Percentiles rank a stretch among this genome's conserved stretches.
These are phyloP conservation scores for Tetragnatha versicolor DNA, from an alignment of 1,140 invertebrate species.

Conservation along the genomic window DNA sequence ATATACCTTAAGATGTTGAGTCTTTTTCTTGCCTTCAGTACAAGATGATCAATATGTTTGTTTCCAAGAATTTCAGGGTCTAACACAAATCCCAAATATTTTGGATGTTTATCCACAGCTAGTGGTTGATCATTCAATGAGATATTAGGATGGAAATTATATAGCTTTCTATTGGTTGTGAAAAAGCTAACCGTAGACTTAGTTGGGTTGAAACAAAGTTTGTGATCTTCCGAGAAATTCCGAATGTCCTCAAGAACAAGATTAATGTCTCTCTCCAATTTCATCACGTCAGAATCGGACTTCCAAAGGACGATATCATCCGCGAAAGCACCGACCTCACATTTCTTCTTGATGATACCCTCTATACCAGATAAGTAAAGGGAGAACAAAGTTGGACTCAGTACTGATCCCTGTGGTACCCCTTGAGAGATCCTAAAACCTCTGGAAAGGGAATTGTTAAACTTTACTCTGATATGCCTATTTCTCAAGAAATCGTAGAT, in stretches of 20 bases:
- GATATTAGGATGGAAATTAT: neutral
- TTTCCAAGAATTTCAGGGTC: neutral
- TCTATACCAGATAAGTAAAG: neutral
- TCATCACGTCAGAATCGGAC: neutral
- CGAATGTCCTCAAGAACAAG: neutral
- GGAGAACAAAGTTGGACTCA: neutral
- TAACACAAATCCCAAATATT: neutral
- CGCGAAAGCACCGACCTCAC: neutral
- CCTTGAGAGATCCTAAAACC: neutral
- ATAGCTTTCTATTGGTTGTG: neutral
- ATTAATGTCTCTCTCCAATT: neutral
- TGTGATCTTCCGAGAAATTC: neutral
- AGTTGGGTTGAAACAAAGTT: neutral
- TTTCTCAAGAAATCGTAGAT: conserved; percentile 3
- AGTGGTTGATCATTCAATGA: neutral
- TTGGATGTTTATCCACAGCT: neutral
- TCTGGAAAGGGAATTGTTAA: neutral
- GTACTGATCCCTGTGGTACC: neutral
- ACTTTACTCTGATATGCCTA: neutral
- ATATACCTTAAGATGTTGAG: neutral
- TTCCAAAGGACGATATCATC: neutral
- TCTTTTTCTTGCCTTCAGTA: neutral
- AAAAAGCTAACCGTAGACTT: neutral
- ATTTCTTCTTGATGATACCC: neutral
- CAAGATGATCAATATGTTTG: neutral